Percentiles rank a stretch among this genome's conserved stretches.
phyloP scores from a whole-genome alignment of 2,113 vertebrate species.

The Drymodes brunneopygia region DNA sequence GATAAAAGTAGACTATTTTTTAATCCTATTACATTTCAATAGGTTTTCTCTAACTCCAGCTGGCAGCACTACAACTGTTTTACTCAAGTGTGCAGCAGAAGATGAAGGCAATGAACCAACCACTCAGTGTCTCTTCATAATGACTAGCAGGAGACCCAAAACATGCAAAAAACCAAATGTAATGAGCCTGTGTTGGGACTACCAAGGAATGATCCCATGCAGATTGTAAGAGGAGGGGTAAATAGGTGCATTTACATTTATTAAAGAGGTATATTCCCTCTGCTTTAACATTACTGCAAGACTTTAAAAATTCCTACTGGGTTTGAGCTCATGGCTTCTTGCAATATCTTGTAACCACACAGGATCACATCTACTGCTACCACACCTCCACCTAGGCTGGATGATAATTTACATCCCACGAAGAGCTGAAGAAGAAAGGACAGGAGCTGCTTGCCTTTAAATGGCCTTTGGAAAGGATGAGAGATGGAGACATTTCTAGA shows the following conservation, averaged over 20 bases:
- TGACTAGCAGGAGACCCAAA: not conserved
- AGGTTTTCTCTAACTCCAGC: not conserved
- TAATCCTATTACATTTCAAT: not conserved
- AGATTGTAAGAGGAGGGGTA: not conserved
- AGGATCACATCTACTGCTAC: not conserved
- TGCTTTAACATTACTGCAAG: not conserved
- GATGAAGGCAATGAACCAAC: not conserved
- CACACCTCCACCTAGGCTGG: not conserved
- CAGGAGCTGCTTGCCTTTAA: not conserved
- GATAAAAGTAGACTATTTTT: not conserved
- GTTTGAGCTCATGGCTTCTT: not conserved
- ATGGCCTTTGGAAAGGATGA: not conserved
- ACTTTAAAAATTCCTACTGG: not conserved
- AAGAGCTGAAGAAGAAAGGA: not conserved
- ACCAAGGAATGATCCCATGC: not conserved
- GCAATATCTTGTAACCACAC: not conserved
- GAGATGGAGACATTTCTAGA: not conserved
- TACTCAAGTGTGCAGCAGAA: not conserved
- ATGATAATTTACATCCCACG: not conserved
- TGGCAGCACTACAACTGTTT: not conserved
- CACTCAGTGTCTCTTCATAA: not conserved
- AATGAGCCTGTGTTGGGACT: not conserved
- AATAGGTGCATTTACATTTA: not conserved
- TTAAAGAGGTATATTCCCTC: not conserved
- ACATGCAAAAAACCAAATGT: not conserved